phyloP scores from a whole-genome alignment of 2,888 invertebrate genomes.

The Rhamphomyia laevipes region DNA sequence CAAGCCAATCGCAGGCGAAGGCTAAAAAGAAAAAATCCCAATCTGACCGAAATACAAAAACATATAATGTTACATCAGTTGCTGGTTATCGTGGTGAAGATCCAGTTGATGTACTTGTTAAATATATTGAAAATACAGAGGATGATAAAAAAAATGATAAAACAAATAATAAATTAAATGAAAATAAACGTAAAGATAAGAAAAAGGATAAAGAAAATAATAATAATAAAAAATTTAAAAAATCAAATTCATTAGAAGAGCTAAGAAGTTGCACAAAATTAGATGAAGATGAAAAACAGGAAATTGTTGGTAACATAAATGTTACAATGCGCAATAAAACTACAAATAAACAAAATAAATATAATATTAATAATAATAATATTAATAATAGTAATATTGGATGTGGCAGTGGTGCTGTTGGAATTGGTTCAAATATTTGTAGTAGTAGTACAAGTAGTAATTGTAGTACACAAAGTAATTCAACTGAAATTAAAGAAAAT shows the following conservation, averaged over 20 bases:
- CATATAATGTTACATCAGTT: constrained; percentile 45
- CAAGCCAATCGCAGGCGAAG: constrained; percentile 47
- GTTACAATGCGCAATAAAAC: constrained; percentile 28
- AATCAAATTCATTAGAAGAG: constrained; percentile 71
- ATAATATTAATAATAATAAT: constrained; percentile 17
- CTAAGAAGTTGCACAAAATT: constrained; percentile 59
- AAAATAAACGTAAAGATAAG: constrained; percentile 38
- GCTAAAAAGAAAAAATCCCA: constrained; percentile 46
- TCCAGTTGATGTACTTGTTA: constrained; percentile 62
- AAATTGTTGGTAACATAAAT: constrained; percentile 25
- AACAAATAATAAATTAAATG: constrained; percentile 39
- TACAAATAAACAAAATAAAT: constrained; percentile 17
- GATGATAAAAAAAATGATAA: constrained; percentile 36
- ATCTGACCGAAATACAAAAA: constrained; percentile 41
- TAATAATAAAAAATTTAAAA: constrained; percentile 42
- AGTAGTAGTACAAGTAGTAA: constrained; percentile 26
- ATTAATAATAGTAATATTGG: constrained; percentile 8
- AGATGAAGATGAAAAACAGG: constrained; percentile 48
- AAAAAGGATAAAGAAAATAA: constrained; percentile 32
- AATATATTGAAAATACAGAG: constrained; percentile 58
- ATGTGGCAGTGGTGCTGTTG: constrained; percentile 8
- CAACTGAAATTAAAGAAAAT: constrained; percentile 15
- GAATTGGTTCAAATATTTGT: constrained; percentile 15
- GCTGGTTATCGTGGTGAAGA: constrained; percentile 70
- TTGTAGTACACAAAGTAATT: constrained; percentile 28